These are phyloP conservation scores for Falco concolor DNA, from an alignment of 2,797 vertebrate genomes.

Conservation along the genomic window DNA sequence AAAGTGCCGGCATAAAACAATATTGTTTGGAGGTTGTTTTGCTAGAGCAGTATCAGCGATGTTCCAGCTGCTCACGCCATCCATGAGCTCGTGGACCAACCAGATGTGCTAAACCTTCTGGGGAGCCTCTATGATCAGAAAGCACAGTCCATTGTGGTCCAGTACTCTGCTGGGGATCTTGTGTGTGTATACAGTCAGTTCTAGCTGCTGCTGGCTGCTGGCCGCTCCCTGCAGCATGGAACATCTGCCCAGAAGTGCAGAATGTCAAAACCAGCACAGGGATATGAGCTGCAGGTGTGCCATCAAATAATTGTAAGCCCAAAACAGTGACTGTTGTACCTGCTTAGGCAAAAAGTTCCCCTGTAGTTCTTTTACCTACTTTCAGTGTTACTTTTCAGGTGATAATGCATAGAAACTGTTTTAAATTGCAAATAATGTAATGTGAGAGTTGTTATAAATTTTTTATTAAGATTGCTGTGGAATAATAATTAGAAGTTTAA, in stretches of 20 bases:
- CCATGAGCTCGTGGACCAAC: rapidly evolving
- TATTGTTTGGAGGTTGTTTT: background rate
- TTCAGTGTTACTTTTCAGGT: background rate
- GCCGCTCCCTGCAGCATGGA: background rate
- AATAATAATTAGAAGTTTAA: background rate
- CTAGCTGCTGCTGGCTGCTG: background rate
- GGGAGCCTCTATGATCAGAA: background rate
- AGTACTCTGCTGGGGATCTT: background rate
- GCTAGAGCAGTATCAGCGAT: background rate
- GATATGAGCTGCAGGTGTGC: background rate
- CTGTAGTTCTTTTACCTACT: background rate
- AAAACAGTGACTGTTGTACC: background rate
- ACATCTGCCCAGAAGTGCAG: background rate
- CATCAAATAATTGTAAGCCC: background rate
- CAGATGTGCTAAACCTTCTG: background rate
- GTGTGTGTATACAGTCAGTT: background rate
- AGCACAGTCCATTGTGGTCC: background rate
- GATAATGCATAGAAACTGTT: background rate
- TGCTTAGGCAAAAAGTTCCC: background rate
- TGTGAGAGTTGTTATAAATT: background rate
- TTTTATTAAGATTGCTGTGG: background rate
- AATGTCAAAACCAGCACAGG: background rate
- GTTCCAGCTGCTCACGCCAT: background rate
- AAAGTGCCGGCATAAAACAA: background rate
- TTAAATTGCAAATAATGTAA: background rate